Evolutionary conservation across 1,140 invertebrate genomes (phyloP), one percentile per base, ranked within the genome.

Genomic region (Sminthurides bifidus): DNA sequence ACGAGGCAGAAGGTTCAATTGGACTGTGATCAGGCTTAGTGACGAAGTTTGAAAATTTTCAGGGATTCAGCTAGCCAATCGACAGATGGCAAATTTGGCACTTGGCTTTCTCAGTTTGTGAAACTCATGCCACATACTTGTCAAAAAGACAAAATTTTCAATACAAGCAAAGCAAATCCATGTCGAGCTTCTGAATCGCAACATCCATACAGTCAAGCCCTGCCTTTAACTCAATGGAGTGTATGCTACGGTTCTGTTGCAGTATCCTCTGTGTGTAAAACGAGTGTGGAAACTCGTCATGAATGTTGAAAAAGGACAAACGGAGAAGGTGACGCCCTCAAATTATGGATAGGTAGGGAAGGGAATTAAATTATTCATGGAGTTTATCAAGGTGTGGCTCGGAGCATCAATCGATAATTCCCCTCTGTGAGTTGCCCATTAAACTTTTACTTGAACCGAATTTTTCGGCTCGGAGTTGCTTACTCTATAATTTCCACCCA

Each of bases 401-500:
- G 46, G 37, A 54, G 52, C 59, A 61, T 61, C 58, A 61, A 65
- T 65, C 63, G 63, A 65, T 65, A 60, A 23, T 56, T 51, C 53
- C 58, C 40, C 57, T 29, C 46, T 30, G 27, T 52, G 38, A 12
- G 46, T 51, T 49, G 40, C 58, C 54, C 54, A 55, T 60, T 52
- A 52, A 56, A 56, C 59, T 60, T 60, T 60, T 56, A 52, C 54
- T 45, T 33, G 21, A 51, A 59, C 53, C 40, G 54, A 60, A 60
- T 52, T 60, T 50, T 57, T 52, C 45, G 14, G 54, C 46, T 49
- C 54, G 54, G 50, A 56, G 52, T 61, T 61, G 30, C 59, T 61
- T 51, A 56, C 59, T 64, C 59, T 64, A 64, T 64, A 64, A 64
- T 64, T 64, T 64, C 63, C 59, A 61, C 56, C 63, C 63, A 64